A percentile compares a stretch with the other conserved stretches of the same genome.
phyloP scores from a whole-genome alignment of 2,888 invertebrate genomes.

The Cantharis rufa region DNA sequence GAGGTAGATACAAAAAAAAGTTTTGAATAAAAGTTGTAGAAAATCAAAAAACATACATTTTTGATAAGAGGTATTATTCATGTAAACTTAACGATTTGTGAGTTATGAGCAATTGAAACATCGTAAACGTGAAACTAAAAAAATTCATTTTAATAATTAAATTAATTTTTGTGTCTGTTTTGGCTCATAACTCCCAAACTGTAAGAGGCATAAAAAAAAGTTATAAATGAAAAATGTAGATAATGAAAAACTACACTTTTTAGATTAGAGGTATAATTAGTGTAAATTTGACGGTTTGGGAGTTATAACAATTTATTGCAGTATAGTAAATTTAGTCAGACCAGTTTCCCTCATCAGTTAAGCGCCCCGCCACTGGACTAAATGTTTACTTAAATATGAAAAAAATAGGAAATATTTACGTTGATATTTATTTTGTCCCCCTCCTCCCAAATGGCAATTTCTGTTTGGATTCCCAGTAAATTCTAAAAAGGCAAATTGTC shows the following conservation, averaged over 20 bases:
- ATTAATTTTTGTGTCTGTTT: too few species aligned
- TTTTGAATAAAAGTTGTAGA: not conserved
- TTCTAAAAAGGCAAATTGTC: too few species aligned
- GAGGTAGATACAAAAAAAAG: not conserved
- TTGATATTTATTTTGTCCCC: too few species aligned
- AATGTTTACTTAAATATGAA: too few species aligned
- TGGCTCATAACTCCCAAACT: not conserved
- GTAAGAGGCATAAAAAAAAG: not conserved
- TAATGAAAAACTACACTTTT: not conserved
- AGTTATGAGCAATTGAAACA: too few species aligned
- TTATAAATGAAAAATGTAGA: not conserved
- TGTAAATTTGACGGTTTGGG: not conserved
- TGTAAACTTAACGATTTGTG: not conserved
- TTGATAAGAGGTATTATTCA: not conserved
- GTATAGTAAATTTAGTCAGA: too few species aligned
- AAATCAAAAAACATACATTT: not conserved
- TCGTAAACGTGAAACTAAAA: too few species aligned
- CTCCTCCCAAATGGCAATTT: not conserved
- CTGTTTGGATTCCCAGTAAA: not conserved
- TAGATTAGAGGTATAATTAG: not conserved
- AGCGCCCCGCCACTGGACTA: too few species aligned
- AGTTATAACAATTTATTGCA: not conserved
- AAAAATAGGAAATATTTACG: too few species aligned
- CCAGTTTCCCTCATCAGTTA: too few species aligned
- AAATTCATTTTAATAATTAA: too few species aligned